Evolutionary conservation across 1,140 invertebrate species (phyloP).

Genomic region (Helicoverpa zea): DNA sequence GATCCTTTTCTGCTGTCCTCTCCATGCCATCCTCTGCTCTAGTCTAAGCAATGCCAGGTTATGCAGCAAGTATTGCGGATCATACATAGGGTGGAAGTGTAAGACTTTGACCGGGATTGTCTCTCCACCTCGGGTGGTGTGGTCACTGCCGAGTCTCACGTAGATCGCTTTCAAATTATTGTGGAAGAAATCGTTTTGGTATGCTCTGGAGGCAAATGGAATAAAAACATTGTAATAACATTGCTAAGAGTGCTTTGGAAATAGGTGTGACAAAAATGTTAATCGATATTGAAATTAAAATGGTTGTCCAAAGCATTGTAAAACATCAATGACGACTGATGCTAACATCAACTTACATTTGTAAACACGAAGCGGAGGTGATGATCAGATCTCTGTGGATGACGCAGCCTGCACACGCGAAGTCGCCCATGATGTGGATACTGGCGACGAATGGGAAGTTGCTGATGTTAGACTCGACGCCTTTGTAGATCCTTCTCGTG

Average conservation of each 20-base stretch:
- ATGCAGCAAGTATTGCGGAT: slow-evolving; percentile 48
- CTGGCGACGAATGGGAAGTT: slow-evolving; percentile 60
- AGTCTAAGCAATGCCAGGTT: slow-evolving; percentile 57
- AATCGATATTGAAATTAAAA: too few relatives aligned
- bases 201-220: slow-evolving; percentile 15
- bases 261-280: neutral
- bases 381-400: slow-evolving; percentile 58
- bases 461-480: slow-evolving; percentile 30
- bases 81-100: slow-evolving; percentile 54
- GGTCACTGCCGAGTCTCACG: slow-evolving; percentile 54
- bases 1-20: slow-evolving; percentile 38
- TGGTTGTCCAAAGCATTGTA: too few relatives aligned
- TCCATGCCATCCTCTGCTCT: slow-evolving; percentile 1
- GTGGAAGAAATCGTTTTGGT: slow-evolving; percentile 9
- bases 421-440: slow-evolving; percentile 53
- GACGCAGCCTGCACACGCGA: slow-evolving; percentile 57
- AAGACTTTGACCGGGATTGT: slow-evolving; percentile 40
- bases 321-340: too few relatives aligned
- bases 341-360: slow-evolving; percentile 51
- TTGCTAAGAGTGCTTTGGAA: neutral
- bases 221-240: neutral
- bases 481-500: slow-evolving; percentile 54
- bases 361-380: slow-evolving; percentile 57
- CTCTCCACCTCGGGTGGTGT: slow-evolving; percentile 42
- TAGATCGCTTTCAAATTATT: slow-evolving; percentile 40